These are phyloP conservation scores for Druceiella hillmani DNA, from an alignment of 2,888 invertebrate genomes.

Conservation along the genomic window DNA sequence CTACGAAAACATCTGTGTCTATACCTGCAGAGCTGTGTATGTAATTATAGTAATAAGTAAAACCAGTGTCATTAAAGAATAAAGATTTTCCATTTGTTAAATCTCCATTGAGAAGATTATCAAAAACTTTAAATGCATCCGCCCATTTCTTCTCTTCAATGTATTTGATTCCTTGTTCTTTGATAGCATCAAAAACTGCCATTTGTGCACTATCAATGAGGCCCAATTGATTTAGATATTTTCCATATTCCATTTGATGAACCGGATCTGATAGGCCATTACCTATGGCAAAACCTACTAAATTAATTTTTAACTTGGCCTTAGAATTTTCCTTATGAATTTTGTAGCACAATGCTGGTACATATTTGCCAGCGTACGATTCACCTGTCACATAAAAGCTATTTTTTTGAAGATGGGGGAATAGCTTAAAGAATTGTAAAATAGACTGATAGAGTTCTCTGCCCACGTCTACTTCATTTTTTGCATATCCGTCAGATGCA, in stretches of 20 bases:
- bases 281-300: conserved; percentile 50
- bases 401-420: conserved; percentile 46
- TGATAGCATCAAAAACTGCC: conserved; percentile 51
- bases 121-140: conserved; percentile 64
- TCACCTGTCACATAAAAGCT: conserved; percentile 59
- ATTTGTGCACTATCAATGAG: conserved; percentile 53
- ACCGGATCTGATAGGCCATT: conserved; percentile 49
- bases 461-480: conserved; percentile 50
- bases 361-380: conserved; percentile 55
- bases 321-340: conserved; percentile 45
- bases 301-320: conserved; percentile 37
- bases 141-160: conserved; percentile 58
- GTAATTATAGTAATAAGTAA: conserved; percentile 69
- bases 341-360: conserved; percentile 45
- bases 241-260: conserved; percentile 46
- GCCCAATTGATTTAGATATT: conserved; percentile 48
- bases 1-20: conserved; percentile 35
- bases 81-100: conserved; percentile 32
- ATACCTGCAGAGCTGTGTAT: conserved; percentile 46
- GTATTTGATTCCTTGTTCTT: conserved; percentile 48
- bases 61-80: conserved; percentile 67
- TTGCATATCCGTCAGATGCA: conserved; percentile 47
- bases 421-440: conserved; percentile 55
- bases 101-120: conserved; percentile 54
- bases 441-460: conserved; percentile 47